Conservation (phyloP, 2,888 invertebrate species). For the Agrotis ipsilon region DNA sequence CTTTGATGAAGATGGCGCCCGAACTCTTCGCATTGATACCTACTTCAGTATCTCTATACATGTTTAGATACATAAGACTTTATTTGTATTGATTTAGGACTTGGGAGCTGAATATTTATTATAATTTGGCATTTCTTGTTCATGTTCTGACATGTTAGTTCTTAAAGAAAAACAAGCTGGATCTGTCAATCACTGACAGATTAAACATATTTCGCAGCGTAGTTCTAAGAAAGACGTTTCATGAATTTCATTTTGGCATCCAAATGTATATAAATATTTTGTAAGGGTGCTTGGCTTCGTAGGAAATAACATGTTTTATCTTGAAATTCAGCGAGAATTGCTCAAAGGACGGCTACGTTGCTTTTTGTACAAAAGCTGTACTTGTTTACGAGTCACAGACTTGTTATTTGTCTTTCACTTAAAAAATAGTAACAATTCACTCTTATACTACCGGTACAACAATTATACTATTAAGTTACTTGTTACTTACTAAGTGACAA, state of each 20-base stretch:
- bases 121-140: constrained; percentile 20
- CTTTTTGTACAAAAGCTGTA: constrained; percentile 4
- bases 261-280: constrained; percentile 45
- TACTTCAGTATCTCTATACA: constrained; percentile 34
- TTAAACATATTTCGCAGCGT: constrained; percentile 65
- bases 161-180: constrained; percentile 41
- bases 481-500: neutral
- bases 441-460: too few relatives aligned
- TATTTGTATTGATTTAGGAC: constrained; percentile 47
- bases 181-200: constrained; percentile 60
- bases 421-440: neutral
- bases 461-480: too few relatives aligned
- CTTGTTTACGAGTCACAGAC: neutral
- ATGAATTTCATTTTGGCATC: constrained; percentile 71
- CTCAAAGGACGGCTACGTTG: neutral
- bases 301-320: constrained; percentile 16
- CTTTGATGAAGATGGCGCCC: constrained; percentile 52
- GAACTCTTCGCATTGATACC: constrained; percentile 39
- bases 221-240: constrained; percentile 61
- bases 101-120: constrained; percentile 17
- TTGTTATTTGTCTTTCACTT: constrained; percentile 6
- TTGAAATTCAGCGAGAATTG: constrained; percentile 12
- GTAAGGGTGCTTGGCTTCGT: constrained; percentile 21
- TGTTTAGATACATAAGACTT: constrained; percentile 20
- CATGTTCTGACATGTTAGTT: constrained; percentile 39